phyloP scores from a whole-genome alignment of 37 sponge, comb jelly and placozoan genomes.

The Hexactinellida sp. region DNA sequence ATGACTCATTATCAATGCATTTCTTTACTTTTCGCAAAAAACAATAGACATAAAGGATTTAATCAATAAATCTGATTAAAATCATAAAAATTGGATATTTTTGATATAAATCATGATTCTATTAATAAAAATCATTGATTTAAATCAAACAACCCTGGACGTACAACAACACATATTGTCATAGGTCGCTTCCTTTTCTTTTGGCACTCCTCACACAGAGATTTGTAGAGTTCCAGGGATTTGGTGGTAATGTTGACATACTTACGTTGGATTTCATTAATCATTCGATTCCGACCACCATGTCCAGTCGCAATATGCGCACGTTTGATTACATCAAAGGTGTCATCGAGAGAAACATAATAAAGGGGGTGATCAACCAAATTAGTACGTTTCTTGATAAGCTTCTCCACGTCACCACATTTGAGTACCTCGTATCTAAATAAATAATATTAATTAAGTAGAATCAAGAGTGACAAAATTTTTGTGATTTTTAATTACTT shows the following conservation, averaged over 20 bases:
- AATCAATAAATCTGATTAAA: no score
- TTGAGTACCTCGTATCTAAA: slow-evolving; percentile 10
- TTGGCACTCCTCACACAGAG: slow-evolving; percentile 2
- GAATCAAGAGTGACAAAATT: background rate
- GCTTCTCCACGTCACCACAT: background rate
- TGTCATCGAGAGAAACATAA: background rate
- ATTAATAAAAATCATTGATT: no score
- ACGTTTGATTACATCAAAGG: background rate
- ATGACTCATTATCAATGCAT: no score
- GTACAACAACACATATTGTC: slow-evolving; percentile 12
- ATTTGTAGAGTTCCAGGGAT: slow-evolving; percentile 16
- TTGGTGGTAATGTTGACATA: slow-evolving; percentile 12
- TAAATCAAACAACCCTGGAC: no score
- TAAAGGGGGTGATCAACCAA: background rate
- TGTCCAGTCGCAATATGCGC: background rate
- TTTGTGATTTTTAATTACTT: no score
- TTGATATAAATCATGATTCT: no score
- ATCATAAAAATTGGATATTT: no score
- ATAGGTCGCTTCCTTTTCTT: slow-evolving; percentile 11
- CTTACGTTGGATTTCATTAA: background rate
- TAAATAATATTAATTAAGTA: background rate
- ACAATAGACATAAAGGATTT: no score
- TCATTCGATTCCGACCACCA: slow-evolving; percentile 7
- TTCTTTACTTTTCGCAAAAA: no score
- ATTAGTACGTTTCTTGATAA: slow-evolving; percentile 13